A percentile compares a stretch with the other conserved stretches of the same genome.
These are phyloP conservation scores for Thalassoma bifasciatum DNA, from an alignment of 2,113 vertebrate species.

Conservation along the genomic window DNA sequence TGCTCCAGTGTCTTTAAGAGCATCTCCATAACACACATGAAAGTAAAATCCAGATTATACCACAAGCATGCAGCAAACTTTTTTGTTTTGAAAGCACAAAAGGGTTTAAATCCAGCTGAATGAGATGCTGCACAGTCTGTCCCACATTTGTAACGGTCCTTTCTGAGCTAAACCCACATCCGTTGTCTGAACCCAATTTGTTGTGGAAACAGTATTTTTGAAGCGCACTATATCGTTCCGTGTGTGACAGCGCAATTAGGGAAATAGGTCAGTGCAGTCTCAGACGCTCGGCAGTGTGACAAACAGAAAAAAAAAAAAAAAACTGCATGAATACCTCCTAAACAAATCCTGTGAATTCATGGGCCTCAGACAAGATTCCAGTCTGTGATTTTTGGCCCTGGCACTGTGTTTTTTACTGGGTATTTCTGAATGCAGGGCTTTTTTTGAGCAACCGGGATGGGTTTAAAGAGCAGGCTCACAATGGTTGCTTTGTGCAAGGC, in stretches of 20 bases:
- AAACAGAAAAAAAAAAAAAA: constrained; percentile 56
- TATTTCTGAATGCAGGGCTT: constrained; percentile 66
- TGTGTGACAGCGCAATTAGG: constrained; percentile 55
- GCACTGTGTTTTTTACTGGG: constrained; percentile 71
- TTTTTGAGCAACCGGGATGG: constrained; percentile 70
- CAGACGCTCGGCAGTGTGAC: constrained; percentile 48
- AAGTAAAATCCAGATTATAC: background rate
- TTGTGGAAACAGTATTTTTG: constrained; percentile 27
- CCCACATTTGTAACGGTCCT: background rate
- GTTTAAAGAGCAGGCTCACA: constrained; percentile 76
- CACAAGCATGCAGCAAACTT: background rate
- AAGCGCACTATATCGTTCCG: constrained; percentile 26
- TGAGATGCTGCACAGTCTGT: background rate
- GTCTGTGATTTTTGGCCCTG: constrained; percentile 81
- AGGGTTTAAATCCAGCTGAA: background rate
- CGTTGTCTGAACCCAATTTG: constrained; percentile 38
- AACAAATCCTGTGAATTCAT: constrained; percentile 72
- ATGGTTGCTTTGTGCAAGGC: constrained; percentile 80
- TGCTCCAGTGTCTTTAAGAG: background rate
- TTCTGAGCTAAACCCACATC: constrained; percentile 10
- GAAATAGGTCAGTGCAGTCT: constrained; percentile 60
- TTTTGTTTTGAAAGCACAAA: background rate
- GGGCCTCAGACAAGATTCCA: constrained; percentile 73
- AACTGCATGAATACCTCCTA: constrained; percentile 66
- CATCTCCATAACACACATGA: background rate